phyloP scores from a whole-genome alignment of 2,113 vertebrate species.

The Ophthalmolycus amberensis region DNA sequence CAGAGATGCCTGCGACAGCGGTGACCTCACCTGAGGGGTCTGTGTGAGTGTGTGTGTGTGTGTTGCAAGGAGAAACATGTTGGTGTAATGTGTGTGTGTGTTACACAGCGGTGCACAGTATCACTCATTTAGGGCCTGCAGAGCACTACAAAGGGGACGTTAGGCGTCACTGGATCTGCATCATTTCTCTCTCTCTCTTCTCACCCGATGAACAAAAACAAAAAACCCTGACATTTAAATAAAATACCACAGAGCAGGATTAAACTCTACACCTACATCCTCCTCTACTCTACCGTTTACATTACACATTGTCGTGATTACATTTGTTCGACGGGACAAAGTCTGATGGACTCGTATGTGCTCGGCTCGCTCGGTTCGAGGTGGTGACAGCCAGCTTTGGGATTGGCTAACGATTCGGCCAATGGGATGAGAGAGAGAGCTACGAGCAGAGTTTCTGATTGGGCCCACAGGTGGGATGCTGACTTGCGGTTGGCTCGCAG shows the following conservation, averaged over 20 bases:
- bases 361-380: slow-evolving; percentile 65
- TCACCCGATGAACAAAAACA: slow-evolving; percentile 11
- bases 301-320: slow-evolving; percentile 63
- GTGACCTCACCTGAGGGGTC: slow-evolving; percentile 12
- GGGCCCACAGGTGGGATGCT: slow-evolving; percentile 55
- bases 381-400: slow-evolving; percentile 67
- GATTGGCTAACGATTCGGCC: slow-evolving; percentile 66
- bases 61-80: too few relatives aligned
- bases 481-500: slow-evolving; percentile 25
- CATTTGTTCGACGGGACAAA: slow-evolving; percentile 13
- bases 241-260: slow-evolving; percentile 39
- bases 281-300: slow-evolving; percentile 24
- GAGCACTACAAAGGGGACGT: slow-evolving; percentile 32
- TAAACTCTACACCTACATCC: not conserved
- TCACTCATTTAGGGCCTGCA: slow-evolving; percentile 38
- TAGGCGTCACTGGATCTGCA: slow-evolving; percentile 16
- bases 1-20: slow-evolving; percentile 70
- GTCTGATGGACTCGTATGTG: slow-evolving; percentile 62
- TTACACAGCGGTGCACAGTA: slow-evolving; percentile 47
- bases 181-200: slow-evolving; percentile 32
- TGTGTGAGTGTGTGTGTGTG: not conserved
- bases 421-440: slow-evolving; percentile 45
- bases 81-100: not conserved
- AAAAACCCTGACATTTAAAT: slow-evolving; percentile 49
- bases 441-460: slow-evolving; percentile 70